A percentile compares a stretch with the other conserved stretches of the same genome.
phyloP scores from a whole-genome alignment of 1,140 invertebrate species.

The Ceratosolen fusciceps region DNA sequence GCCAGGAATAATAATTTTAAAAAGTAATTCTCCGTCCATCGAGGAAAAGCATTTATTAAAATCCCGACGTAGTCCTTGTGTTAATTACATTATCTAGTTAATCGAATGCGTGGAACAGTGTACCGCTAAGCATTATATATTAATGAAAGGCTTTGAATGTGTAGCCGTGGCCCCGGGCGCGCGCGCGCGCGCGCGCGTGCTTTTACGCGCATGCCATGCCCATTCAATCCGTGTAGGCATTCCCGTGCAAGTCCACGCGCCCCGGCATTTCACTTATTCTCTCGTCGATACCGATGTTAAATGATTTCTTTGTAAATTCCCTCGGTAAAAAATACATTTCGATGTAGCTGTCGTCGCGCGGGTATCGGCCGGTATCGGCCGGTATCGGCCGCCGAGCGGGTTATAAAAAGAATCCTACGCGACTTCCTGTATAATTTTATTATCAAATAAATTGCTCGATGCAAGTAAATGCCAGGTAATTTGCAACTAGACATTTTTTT shows the following conservation, averaged over 20 bases:
- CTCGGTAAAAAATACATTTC: constrained; percentile 2
- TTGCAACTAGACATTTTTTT: constrained; percentile 30
- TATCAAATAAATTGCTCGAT: constrained; percentile 42
- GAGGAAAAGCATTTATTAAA: constrained; percentile 7
- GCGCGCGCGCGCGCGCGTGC: background rate
- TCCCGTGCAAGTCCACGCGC: background rate
- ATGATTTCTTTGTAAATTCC: constrained; percentile 14
- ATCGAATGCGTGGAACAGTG: background rate
- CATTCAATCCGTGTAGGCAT: too few species aligned
- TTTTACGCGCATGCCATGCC: too few species aligned
- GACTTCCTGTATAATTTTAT: constrained; percentile 46
- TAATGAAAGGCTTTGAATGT: too few species aligned
- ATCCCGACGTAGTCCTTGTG: constrained; percentile 5
- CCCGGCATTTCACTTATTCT: background rate
- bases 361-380: too few species aligned
- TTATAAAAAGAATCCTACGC: constrained; percentile 11
- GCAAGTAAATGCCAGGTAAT: constrained; percentile 40
- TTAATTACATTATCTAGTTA: constrained; percentile 29
- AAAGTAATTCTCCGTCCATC: constrained; percentile 16
- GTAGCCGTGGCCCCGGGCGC: too few species aligned
- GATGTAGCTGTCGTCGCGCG: background rate
- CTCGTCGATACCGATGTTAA: background rate
- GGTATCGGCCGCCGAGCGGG: constrained; percentile 6
- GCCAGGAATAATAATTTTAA: background rate
- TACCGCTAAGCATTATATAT: background rate